Evolutionary conservation across 2,113 vertebrate genomes (phyloP).

Genomic region (pig (Sus scrofa)): DNA sequence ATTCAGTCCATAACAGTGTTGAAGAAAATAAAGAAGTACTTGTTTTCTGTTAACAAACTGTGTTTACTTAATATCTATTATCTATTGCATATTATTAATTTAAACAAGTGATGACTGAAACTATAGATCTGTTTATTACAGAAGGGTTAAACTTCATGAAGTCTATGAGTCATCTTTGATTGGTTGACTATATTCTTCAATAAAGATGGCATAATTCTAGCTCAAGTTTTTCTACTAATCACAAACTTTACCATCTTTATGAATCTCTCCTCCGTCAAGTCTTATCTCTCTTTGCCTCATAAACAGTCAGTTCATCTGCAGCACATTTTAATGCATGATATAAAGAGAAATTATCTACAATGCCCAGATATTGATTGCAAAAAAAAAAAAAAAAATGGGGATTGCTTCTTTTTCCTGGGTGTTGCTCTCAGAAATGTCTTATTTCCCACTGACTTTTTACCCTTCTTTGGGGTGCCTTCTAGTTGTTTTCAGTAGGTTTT

Average conservation of each 20-base stretch:
- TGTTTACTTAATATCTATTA: slow-evolving; percentile 83
- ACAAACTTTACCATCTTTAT: slow-evolving; percentile 43
- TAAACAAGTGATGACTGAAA: slow-evolving; percentile 79
- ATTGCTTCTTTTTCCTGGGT: background rate
- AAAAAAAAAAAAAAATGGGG: background rate
- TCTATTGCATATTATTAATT: slow-evolving; percentile 77
- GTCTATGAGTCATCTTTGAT: slow-evolving; percentile 83
- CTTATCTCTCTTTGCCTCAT: background rate
- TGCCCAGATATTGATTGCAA: background rate
- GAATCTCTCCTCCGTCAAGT: background rate
- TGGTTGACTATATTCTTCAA: slow-evolving; percentile 83
- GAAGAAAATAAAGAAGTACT: slow-evolving; percentile 76
- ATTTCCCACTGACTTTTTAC: background rate
- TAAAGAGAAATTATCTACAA: background rate
- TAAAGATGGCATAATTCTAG: slow-evolving; percentile 77
- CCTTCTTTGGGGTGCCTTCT: background rate
- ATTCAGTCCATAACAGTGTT: slow-evolving; percentile 27
- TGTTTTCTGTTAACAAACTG: slow-evolving; percentile 78
- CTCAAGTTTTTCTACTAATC: slow-evolving; percentile 76
- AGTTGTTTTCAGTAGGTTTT: background rate
- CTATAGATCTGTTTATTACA: slow-evolving; percentile 80
- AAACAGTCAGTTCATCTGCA: too few species aligned
- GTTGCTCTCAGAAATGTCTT: background rate
- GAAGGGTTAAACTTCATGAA: slow-evolving; percentile 82
- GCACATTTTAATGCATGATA: background rate